These are phyloP conservation scores for Lasioglossum malachurum DNA, from an alignment of 2,888 invertebrate genomes.

Conservation along the genomic window DNA sequence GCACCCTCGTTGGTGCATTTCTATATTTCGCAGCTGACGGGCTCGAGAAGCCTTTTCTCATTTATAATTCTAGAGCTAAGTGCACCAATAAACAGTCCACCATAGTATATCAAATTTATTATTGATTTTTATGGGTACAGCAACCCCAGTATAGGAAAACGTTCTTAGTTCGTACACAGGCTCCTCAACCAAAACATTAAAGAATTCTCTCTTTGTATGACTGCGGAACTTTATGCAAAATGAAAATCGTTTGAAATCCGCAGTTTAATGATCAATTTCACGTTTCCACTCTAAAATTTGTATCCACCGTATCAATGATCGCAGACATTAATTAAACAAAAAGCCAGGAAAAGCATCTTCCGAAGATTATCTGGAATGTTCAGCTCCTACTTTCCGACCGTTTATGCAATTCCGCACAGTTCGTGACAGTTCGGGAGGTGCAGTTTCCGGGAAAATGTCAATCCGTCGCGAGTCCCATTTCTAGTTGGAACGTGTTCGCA, in stretches of 20 bases:
- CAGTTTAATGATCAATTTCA: background rate
- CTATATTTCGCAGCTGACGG: background rate
- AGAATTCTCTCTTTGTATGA: background rate
- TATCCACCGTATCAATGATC: background rate
- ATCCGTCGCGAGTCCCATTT: background rate
- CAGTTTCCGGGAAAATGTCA: background rate
- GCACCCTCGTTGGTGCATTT: background rate
- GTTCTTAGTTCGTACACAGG: background rate
- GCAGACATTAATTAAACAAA: background rate
- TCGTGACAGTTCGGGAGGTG: background rate
- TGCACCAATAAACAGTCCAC: background rate
- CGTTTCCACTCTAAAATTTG: background rate
- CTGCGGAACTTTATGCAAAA: no score
- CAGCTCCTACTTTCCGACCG: background rate
- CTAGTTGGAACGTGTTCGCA: constrained; percentile 3
- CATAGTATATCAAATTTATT: background rate
- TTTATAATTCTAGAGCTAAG: background rate
- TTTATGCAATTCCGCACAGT: background rate
- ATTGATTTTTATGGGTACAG: background rate
- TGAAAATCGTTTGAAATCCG: no score
- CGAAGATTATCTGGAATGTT: background rate
- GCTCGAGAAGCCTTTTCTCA: background rate
- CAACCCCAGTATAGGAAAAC: background rate
- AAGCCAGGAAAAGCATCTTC: background rate
- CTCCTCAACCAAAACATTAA: background rate